Evolutionary conservation across 30 jellyfish, hydroid and myxozoan genomes (phyloP).

Genomic region (Hydractinia echinata): DNA sequence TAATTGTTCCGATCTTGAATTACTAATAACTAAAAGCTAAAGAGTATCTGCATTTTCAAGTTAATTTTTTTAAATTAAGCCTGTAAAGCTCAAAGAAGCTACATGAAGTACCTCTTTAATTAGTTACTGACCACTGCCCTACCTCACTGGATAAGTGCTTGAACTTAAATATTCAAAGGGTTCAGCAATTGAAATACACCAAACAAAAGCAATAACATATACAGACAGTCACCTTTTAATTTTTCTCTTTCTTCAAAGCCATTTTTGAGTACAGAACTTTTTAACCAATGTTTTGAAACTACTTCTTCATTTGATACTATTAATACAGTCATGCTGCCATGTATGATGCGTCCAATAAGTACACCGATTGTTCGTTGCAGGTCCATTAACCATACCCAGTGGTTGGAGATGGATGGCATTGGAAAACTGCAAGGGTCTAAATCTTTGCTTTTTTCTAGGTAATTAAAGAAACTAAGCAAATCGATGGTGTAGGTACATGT

Average conservation of each 20-base stretch:
- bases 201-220: not conserved
- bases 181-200: too few species aligned
- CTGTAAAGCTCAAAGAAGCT: too few species aligned
- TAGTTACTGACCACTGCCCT: too few species aligned
- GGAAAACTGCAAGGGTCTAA: conserved; percentile 51
- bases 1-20: too few species aligned
- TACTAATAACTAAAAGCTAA: too few species aligned
- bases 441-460: conserved; percentile 33
- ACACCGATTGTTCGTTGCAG: conserved; percentile 49
- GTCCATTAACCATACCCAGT: conserved; percentile 75
- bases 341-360: conserved; percentile 58
- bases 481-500: too few species aligned
- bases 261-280: conserved; percentile 37
- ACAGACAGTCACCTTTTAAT: conserved; percentile 12
- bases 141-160: too few species aligned
- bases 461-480: not conserved
- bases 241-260: conserved; percentile 50
- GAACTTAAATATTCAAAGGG: too few species aligned
- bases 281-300: conserved; percentile 46
- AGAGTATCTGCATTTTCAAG: too few species aligned
- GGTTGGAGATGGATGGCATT: conserved; percentile 47
- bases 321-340: conserved; percentile 36
- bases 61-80: too few species aligned
- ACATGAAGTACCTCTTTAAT: too few species aligned
- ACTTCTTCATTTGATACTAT: conserved; percentile 37